Conservation (phyloP, 2,113 vertebrate species). For the Lagopus muta region DNA sequence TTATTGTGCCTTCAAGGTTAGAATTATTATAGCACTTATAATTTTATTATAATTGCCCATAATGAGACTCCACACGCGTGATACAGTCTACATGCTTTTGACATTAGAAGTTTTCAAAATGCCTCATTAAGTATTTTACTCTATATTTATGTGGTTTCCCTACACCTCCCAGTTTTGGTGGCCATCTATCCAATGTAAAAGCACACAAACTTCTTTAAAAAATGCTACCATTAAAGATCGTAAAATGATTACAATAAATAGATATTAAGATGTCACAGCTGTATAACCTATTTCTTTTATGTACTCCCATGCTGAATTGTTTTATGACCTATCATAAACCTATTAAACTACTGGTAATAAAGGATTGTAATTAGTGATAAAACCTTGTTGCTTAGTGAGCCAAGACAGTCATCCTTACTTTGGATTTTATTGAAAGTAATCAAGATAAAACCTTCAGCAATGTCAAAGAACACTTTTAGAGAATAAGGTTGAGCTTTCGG, state of each 20-base stretch:
- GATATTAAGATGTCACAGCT: slow-evolving; percentile 91
- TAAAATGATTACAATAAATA: slow-evolving; percentile 90
- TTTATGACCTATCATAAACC: slow-evolving; percentile 94
- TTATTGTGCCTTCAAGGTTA: slow-evolving; percentile 87
- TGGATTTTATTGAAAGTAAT: slow-evolving; percentile 84
- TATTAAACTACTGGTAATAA: slow-evolving; percentile 93
- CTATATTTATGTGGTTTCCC: slow-evolving; percentile 80
- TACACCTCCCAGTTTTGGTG: slow-evolving; percentile 68
- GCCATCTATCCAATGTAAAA: slow-evolving; percentile 64
- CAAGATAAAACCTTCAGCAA: slow-evolving; percentile 85
- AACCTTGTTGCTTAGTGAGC: slow-evolving; percentile 93
- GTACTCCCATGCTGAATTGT: slow-evolving; percentile 87
- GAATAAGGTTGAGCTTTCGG: slow-evolving; percentile 29
- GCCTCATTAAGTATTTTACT: slow-evolving; percentile 89
- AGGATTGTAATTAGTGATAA: slow-evolving; percentile 95
- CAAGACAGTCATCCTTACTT: slow-evolving; percentile 88
- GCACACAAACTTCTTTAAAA: slow-evolving; percentile 75
- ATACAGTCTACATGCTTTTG: slow-evolving; percentile 83
- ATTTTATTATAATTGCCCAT: slow-evolving; percentile 90
- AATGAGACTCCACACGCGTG: slow-evolving; percentile 86
- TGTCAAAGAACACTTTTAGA: slow-evolving; percentile 75
- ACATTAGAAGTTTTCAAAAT: slow-evolving; percentile 81
- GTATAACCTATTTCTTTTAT: slow-evolving; percentile 87
- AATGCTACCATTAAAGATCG: slow-evolving; percentile 78
- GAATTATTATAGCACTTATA: slow-evolving; percentile 81